Conservation (phyloP, 1,140 invertebrate species). For the Reticulitermes speratus region DNA sequence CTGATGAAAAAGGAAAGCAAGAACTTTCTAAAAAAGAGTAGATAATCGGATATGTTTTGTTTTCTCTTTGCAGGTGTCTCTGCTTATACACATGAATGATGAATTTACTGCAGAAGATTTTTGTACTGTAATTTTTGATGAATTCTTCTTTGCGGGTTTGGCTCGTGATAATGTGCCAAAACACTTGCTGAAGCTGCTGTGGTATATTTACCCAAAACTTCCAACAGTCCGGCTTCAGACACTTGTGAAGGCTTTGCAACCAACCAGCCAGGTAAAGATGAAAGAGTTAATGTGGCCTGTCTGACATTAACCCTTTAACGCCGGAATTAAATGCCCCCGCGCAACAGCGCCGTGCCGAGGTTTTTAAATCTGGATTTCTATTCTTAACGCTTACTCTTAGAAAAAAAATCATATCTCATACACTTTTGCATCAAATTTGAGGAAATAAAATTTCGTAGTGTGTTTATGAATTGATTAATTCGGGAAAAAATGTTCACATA, state of each 20-base stretch:
- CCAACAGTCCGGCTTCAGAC: conserved; percentile 75
- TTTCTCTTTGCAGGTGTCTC: conserved; percentile 61
- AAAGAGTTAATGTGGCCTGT: neutral
- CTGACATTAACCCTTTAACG: neutral
- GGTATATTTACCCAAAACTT: conserved; percentile 88
- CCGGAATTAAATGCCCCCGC: too few species aligned
- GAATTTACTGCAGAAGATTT: conserved; percentile 94
- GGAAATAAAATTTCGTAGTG: too few species aligned
- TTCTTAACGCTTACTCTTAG: too few species aligned
- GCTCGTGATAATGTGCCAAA: conserved; percentile 88
- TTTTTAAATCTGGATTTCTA: too few species aligned
- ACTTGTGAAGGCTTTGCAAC: conserved; percentile 84
- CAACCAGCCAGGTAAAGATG: conserved; percentile 58
- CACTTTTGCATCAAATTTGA: too few species aligned
- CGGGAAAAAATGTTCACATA: too few species aligned
- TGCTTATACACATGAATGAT: conserved; percentile 85
- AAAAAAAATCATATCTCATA: too few species aligned
- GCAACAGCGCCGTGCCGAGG: too few species aligned
- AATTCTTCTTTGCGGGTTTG: conserved; percentile 90
- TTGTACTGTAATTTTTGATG: conserved; percentile 93
- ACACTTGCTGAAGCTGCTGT: conserved; percentile 88
- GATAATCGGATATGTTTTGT: neutral
- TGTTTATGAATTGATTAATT: too few species aligned
- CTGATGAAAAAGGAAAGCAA: too few species aligned
- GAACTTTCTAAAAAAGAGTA: too few species aligned